Percentiles rank a stretch among this genome's conserved stretches.
phyloP scores from a whole-genome alignment of 1,140 invertebrate genomes.

The Drosophila arawakana region DNA sequence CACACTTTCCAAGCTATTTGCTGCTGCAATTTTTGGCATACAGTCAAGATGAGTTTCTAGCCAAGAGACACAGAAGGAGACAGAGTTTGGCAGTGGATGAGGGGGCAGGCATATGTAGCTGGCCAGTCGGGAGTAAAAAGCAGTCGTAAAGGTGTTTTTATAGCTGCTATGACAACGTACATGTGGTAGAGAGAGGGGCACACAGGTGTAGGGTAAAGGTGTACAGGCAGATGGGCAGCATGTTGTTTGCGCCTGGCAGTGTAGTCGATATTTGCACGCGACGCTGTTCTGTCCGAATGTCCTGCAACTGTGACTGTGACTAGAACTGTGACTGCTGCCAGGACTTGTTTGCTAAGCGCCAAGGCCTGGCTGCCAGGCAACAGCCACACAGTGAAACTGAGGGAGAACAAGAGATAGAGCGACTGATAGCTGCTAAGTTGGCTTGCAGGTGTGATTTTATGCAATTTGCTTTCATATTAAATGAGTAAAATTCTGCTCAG shows the following conservation, averaged over 20 bases:
- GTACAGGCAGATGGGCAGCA: constrained; percentile 53
- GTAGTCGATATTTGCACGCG: constrained; percentile 73
- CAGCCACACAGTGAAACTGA: constrained; percentile 1
- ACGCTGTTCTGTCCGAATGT: constrained; percentile 33
- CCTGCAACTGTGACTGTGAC: constrained; percentile 14
- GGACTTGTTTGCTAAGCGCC: constrained; percentile 62
- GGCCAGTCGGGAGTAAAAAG: constrained; percentile 10
- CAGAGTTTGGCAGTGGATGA: neutral
- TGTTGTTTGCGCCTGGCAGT: constrained; percentile 64
- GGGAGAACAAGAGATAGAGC: neutral
- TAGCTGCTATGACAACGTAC: constrained; percentile 48
- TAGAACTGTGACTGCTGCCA: constrained; percentile 35
- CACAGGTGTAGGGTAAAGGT: neutral
- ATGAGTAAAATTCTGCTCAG: constrained; percentile 61
- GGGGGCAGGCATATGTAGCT: neutral
- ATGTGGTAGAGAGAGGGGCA: neutral
- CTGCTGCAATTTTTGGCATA: constrained; percentile 68
- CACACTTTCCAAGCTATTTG: constrained; percentile 36
- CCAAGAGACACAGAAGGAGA: neutral
- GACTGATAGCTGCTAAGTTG: constrained; percentile 67
- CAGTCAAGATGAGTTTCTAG: constrained; percentile 64
- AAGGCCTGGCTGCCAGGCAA: constrained; percentile 73
- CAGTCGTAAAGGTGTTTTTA: constrained; percentile 77
- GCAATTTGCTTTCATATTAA: constrained; percentile 84
- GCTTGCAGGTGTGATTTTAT: constrained; percentile 83